Evolutionary conservation across 2,797 vertebrate genomes (phyloP), one percentile per base, ranked within the genome.

Genomic region (Danio jaintianensis): DNA sequence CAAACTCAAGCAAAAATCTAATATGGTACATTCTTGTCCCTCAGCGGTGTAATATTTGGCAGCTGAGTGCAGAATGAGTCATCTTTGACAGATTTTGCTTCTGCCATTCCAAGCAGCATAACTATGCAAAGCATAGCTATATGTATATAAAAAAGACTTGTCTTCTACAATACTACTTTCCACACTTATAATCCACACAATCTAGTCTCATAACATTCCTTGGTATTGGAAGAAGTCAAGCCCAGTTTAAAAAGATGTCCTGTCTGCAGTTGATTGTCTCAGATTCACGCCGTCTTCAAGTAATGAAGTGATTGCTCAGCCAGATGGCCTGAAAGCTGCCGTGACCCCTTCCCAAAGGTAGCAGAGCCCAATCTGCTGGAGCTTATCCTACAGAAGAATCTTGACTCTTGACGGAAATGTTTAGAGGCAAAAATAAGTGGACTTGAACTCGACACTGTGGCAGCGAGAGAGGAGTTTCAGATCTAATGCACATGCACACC

Each of bases 281-380:
- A 0, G 40, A 82, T 59, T 43, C 43, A 53, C 1, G 18, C 63
- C 69, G 66, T 75, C 71, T 75, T 76, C 69, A 66, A 73, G 61
- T 62, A 69, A 70, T 76, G 59, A 70, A 77, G 47, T 59, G 68
- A 81, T 48, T 73, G 58, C 75, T 53, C 12, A 45, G 75, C 66
- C 82, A 86, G 75, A 84, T 83, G 78, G 78, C 64, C 61, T 74
- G 53, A 55, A 80, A 79, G 50, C 77, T 78, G 59, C 18, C 56
- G 12, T 84, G 80, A 84, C 80, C 77, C 83, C 64, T 67, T 78
- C 52, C 22, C 43, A 75, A 63, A 71, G 58, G 63, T 71, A 68
- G 63, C 50, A 45, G 58, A 20, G 43, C 47, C 40, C 68, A 82
- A 81, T 83, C 70, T 75, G 77, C 64, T 42, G 11, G 6, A 63